Percentiles rank a stretch among this genome's conserved stretches.
phyloP scores from a whole-genome alignment of 2,797 vertebrate species.

The Dallia pectoralis region DNA sequence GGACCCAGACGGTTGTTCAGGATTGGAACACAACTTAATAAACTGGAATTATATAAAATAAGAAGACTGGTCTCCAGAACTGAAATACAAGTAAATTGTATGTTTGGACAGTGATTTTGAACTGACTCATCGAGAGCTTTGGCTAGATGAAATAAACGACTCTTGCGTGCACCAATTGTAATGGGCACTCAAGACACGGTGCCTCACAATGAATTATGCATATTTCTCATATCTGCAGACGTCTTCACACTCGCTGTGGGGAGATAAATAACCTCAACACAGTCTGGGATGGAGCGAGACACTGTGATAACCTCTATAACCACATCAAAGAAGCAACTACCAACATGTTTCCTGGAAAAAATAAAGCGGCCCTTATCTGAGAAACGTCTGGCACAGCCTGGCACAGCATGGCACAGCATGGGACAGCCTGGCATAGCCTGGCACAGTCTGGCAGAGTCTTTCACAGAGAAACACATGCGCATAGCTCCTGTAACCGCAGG shows the following conservation, averaged over 20 bases:
- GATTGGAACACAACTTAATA: neutral
- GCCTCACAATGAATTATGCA: conserved; percentile 35
- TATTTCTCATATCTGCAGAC: neutral
- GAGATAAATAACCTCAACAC: neutral
- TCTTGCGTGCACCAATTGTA: conserved; percentile 71
- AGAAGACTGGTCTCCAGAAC: neutral
- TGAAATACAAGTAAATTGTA: neutral
- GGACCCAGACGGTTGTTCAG: neutral
- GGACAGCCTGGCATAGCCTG: neutral
- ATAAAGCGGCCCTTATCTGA: neutral
- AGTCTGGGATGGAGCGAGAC: neutral
- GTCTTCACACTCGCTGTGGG: neutral
- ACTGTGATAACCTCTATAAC: neutral
- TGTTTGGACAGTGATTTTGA: neutral
- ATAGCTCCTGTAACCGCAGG: neutral
- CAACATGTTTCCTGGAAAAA: neutral
- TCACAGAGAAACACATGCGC: neutral
- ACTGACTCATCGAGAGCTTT: neutral
- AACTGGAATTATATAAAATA: neutral
- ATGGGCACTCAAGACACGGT: conserved; percentile 70
- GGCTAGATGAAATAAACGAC: neutral
- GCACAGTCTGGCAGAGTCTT: neutral
- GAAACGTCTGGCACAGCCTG: neutral
- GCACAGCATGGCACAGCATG: neutral
- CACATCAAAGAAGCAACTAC: neutral